Percentiles rank a stretch among this genome's conserved stretches.
Evolutionary conservation across 2,888 invertebrate genomes (phyloP).

Genomic region (Gisinianus flammeolus): DNA sequence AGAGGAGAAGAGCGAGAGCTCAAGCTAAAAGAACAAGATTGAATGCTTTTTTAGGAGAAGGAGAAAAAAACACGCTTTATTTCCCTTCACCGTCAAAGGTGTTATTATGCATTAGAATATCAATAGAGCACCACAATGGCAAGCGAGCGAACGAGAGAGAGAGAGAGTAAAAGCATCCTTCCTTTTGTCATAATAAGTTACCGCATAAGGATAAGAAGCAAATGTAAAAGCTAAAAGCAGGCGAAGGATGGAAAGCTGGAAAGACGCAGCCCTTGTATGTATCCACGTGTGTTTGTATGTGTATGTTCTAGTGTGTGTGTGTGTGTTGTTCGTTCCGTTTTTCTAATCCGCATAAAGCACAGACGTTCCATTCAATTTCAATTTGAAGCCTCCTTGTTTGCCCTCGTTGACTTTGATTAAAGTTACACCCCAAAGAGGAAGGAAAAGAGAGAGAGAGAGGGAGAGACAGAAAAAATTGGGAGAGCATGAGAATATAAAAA

Average conservation of each 20-base stretch:
- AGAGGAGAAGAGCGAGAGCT: not conserved
- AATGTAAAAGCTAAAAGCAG: not conserved
- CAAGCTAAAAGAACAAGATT: not conserved
- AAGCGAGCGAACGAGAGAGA: not conserved
- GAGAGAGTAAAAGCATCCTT: not conserved
- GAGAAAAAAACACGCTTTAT: not conserved
- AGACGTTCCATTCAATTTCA: not conserved
- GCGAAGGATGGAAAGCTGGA: not conserved
- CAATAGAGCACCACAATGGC: not conserved
- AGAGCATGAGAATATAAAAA: too few relatives aligned
- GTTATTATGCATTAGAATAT: not conserved
- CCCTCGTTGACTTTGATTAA: not conserved
- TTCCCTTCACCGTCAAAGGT: not conserved
- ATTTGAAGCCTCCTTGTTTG: not conserved
- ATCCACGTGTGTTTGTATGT: too few relatives aligned
- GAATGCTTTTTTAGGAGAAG: not conserved
- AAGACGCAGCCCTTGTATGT: too few relatives aligned
- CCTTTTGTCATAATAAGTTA: constrained; percentile 4
- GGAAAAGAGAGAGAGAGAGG: too few relatives aligned
- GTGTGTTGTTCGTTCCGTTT: too few relatives aligned
- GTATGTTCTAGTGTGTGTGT: too few relatives aligned
- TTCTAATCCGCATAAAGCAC: too few relatives aligned
- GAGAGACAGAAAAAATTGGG: too few relatives aligned
- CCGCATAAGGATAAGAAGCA: not conserved
- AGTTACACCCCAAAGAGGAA: not conserved